A percentile compares a stretch with the other conserved stretches of the same genome.
Evolutionary conservation across 2,113 vertebrate genomes (phyloP).

Genomic region (Plectropomus leopardus): DNA sequence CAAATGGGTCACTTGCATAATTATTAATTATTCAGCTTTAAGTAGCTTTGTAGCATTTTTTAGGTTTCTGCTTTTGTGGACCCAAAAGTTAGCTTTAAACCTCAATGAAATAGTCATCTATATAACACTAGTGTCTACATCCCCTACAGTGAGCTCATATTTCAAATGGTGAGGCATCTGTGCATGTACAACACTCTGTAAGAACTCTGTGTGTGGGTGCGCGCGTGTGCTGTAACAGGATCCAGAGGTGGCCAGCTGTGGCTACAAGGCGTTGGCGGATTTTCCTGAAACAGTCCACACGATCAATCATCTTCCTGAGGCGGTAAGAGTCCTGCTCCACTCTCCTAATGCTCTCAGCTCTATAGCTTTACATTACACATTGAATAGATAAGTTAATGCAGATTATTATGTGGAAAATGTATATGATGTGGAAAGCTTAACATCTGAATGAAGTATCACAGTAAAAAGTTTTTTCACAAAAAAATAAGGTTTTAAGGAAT

Average conservation of each 20-base stretch:
- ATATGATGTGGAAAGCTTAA: not conserved
- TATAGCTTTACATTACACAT: not conserved
- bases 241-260: conserved; percentile 86
- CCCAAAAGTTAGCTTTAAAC: not conserved
- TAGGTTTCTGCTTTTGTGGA: not conserved
- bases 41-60: not conserved
- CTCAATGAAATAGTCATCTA: not conserved
- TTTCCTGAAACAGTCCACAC: conserved; percentile 88
- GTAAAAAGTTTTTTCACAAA: not conserved
- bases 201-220: conserved; percentile 35
- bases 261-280: conserved; percentile 91
- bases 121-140: not conserved
- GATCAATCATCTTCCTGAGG: conserved; percentile 90
- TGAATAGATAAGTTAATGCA: not conserved
- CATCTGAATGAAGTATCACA: not conserved
- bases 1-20: not conserved
- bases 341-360: not conserved
- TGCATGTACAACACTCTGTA: not conserved
- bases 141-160: not conserved
- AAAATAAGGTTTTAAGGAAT: no score
- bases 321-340: conserved; percentile 77
- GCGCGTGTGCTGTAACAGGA: conserved; percentile 83
- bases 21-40: not conserved
- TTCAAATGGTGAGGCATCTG: conserved; percentile 1
- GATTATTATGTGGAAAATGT: not conserved